Conservation (phyloP, 2,113 vertebrate genomes). For the cattle (Bos taurus) region ARS-UCD2.0 NC_037351.1:28709001-28709500, state of each 20-base stretch:
- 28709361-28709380: no score
- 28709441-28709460: no score
- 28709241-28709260: background rate
- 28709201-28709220: background rate
- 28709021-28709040: conserved; percentile 44
- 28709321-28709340: background rate
- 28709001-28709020: conserved; percentile 18
- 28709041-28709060: conserved; percentile 31
- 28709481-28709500: no score
- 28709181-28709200: background rate
- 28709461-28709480: no score
- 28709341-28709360: background rate
- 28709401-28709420: no score
- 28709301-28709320: background rate
- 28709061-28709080: conserved; percentile 18
- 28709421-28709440: no score
- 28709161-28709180: background rate
- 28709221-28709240: background rate
- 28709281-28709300: background rate
- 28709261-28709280: background rate
- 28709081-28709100: conserved; percentile 10
- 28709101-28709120: background rate
- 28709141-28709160: background rate
- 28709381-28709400: no score
- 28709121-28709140: background rate